These are phyloP conservation scores for Rissa tridactyla DNA, from an alignment of 2,113 vertebrate genomes.

Conservation along the genomic window DNA sequence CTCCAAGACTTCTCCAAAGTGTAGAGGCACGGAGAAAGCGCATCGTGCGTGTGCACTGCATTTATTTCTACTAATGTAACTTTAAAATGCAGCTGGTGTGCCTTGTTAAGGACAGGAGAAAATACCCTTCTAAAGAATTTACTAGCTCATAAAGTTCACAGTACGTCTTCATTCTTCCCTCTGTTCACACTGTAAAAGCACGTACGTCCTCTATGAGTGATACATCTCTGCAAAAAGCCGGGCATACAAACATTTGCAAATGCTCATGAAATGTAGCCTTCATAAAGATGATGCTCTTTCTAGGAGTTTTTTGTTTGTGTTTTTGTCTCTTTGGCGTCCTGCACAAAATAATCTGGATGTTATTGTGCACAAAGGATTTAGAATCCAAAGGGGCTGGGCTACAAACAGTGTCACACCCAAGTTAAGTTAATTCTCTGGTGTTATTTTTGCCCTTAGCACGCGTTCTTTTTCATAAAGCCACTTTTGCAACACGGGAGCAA, in stretches of 20 bases:
- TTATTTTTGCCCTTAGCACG: conserved; percentile 36
- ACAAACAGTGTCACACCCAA: conserved; percentile 20
- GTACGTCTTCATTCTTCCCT: not conserved
- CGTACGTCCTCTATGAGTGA: not conserved
- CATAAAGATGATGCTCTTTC: conserved; percentile 34
- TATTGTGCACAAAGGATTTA: not conserved
- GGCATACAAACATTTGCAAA: not conserved
- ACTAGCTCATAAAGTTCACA: not conserved
- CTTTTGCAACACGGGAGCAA: conserved; percentile 40
- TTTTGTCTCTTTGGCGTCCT: conserved; percentile 13
- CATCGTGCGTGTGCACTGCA: not conserved
- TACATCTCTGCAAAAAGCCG: not conserved
- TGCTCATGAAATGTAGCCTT: not conserved
- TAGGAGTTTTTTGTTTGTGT: not conserved
- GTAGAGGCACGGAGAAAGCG: not conserved
- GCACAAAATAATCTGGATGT: conserved; percentile 51
- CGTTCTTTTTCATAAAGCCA: conserved; percentile 57
- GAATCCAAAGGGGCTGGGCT: conserved; percentile 20
- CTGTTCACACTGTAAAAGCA: not conserved
- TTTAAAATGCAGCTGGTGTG: not conserved
- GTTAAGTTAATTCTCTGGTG: conserved; percentile 55
- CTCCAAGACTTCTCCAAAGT: not conserved
- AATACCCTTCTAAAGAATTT: not conserved
- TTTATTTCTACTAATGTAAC: not conserved
- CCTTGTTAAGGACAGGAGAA: not conserved